These are phyloP conservation scores for Schizotus pectinicornis DNA, from an alignment of 2,888 invertebrate species.

Conservation along the genomic window DNA sequence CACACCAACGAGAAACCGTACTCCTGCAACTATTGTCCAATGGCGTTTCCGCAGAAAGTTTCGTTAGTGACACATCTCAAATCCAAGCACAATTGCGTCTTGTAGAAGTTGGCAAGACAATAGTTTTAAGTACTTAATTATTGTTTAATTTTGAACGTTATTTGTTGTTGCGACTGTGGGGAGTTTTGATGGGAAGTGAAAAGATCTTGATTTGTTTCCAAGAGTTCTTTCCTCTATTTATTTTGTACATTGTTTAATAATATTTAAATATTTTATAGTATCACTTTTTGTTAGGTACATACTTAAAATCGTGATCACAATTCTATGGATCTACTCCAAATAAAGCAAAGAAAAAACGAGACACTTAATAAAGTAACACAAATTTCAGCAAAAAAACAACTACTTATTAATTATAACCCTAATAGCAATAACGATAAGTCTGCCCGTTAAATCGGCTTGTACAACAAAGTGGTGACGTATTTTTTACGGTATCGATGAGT, in stretches of 20 bases:
- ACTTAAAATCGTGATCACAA: too few species aligned
- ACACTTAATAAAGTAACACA: not conserved
- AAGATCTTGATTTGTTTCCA: too few species aligned
- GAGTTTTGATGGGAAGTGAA: too few species aligned
- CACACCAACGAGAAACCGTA: slow-evolving; percentile 51
- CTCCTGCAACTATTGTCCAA: slow-evolving; percentile 44
- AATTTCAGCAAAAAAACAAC: slow-evolving; percentile 1
- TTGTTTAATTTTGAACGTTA: too few species aligned
- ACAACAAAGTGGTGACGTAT: slow-evolving; percentile 97
- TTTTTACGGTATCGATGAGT: slow-evolving; percentile 99
- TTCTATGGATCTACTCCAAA: too few species aligned
- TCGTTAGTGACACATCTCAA: slow-evolving; percentile 47
- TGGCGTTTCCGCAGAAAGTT: slow-evolving; percentile 47
- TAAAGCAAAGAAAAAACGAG: too few species aligned
- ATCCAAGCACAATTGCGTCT: slow-evolving; percentile 40
- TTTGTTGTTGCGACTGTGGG: too few species aligned
- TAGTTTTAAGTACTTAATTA: too few species aligned
- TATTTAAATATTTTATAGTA: too few species aligned
- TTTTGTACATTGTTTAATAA: too few species aligned
- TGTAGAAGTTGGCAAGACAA: not conserved
- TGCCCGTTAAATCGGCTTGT: slow-evolving; percentile 89
- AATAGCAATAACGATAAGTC: slow-evolving; percentile 1
- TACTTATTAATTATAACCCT: slow-evolving; percentile 1
- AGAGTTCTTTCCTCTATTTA: too few species aligned
- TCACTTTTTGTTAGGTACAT: too few species aligned